Percentiles rank a stretch among this genome's conserved stretches.
phyloP scores from a whole-genome alignment of 1,140 invertebrate genomes.

The Saxidomus purpurata region DNA sequence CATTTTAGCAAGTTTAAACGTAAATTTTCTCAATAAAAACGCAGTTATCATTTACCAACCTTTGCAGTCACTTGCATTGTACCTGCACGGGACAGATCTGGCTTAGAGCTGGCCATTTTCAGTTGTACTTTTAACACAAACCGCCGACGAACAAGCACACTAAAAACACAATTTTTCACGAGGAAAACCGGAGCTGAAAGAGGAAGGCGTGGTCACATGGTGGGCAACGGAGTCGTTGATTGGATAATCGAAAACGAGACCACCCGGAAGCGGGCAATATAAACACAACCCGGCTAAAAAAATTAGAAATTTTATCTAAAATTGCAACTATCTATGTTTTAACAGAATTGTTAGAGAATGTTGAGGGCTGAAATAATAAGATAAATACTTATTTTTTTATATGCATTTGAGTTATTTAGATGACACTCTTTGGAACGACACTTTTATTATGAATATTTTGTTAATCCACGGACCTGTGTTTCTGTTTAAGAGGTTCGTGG shows the following conservation, averaged over 20 bases:
- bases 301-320: neutral
- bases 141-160: constrained; percentile 68
- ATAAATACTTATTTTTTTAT: too few relatives aligned
- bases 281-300: constrained; percentile 71
- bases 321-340: neutral
- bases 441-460: too few relatives aligned
- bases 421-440: too few relatives aligned
- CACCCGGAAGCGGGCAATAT: constrained; percentile 78
- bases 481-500: too few relatives aligned
- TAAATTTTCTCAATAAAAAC: constrained; percentile 63
- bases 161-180: constrained; percentile 77
- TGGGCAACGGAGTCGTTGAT: constrained; percentile 70
- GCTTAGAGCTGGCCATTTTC: constrained; percentile 81
- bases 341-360: neutral
- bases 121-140: constrained; percentile 67
- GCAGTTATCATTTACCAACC: constrained; percentile 77
- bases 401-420: too few relatives aligned
- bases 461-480: too few relatives aligned
- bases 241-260: constrained; percentile 75
- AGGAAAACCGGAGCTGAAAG: constrained; percentile 70
- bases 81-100: constrained; percentile 80
- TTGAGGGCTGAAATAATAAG: too few relatives aligned
- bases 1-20: constrained; percentile 1
- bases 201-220: constrained; percentile 83
- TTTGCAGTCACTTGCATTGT: constrained; percentile 85